Conservation (phyloP, 2,113 vertebrate species). For the Cryptomyrus ogoouensis region DNA sequence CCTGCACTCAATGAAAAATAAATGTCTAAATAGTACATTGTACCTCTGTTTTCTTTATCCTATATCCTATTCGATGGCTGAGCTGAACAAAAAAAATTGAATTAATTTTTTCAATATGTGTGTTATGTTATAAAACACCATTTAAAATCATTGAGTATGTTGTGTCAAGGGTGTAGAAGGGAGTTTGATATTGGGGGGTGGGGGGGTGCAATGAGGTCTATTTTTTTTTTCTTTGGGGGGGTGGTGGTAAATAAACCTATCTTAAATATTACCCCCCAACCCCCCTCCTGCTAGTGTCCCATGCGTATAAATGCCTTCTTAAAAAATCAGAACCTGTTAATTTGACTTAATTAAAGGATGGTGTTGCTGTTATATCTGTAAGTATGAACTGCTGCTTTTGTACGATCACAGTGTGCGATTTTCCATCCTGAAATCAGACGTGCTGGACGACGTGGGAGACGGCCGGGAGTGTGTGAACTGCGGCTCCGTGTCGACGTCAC, state of each 20-base stretch:
- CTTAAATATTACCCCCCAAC: not conserved
- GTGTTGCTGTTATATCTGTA: not conserved
- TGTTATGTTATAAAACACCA: not conserved
- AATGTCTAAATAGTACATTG: not conserved
- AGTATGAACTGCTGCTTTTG: not conserved
- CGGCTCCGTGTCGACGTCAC: constrained; percentile 92
- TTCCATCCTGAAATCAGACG: constrained; percentile 58
- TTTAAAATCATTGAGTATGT: not conserved
- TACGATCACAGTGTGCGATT: not conserved
- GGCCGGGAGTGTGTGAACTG: constrained; percentile 96
- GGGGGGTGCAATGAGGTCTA: not conserved
- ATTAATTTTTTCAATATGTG: not conserved
- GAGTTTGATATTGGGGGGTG: not conserved
- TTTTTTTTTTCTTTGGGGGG: not conserved
- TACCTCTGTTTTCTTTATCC: not conserved
- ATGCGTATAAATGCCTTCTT: not conserved
- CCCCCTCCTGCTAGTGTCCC: not conserved
- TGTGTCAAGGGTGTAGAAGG: not conserved
- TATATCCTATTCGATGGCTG: not conserved
- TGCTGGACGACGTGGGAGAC: constrained; percentile 88
- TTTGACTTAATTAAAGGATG: not conserved
- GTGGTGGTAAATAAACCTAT: not conserved
- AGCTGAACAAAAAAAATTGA: not conserved
- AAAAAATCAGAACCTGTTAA: not conserved
- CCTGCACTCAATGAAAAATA: not conserved